Conservation (phyloP, 2,888 invertebrate species). For the Parnassius apollo region DNA sequence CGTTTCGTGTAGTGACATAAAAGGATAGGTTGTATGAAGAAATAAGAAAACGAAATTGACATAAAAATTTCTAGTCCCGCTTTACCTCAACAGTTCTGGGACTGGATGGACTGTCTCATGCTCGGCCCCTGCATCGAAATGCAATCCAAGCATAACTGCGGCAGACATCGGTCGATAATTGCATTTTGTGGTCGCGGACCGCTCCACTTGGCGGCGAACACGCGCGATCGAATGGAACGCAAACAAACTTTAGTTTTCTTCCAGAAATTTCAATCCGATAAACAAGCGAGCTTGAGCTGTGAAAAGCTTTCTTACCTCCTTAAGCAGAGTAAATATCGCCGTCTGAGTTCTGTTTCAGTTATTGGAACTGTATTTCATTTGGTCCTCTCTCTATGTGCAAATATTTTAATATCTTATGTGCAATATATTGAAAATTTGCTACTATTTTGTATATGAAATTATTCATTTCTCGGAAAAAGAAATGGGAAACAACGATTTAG, state of each 20-base stretch:
- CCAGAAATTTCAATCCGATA: constrained; percentile 59
- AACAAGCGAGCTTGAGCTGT: constrained; percentile 47
- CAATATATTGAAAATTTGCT: no score
- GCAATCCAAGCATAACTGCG: constrained; percentile 70
- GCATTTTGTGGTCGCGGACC: constrained; percentile 74
- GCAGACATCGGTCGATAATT: constrained; percentile 76
- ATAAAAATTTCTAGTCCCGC: constrained; percentile 27
- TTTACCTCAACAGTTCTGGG: constrained; percentile 31
- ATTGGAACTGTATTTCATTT: constrained; percentile 21
- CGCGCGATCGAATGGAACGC: constrained; percentile 67
- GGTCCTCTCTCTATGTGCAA: constrained; percentile 7
- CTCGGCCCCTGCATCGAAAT: constrained; percentile 61
- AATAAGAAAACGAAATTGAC: constrained; percentile 13
- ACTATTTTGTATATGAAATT: no score
- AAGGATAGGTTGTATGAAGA: no score
- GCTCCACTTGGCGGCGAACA: constrained; percentile 63
- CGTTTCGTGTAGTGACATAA: no score
- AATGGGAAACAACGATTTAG: no score
- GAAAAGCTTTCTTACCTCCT: constrained; percentile 43
- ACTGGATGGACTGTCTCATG: constrained; percentile 45
- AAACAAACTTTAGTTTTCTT: constrained; percentile 73
- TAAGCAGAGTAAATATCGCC: constrained; percentile 29
- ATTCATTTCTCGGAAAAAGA: no score
- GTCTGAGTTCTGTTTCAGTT: constrained; percentile 19
- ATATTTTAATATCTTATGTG: background rate